phyloP scores from a whole-genome alignment of 2,113 vertebrate species.

The Marcusenius ussheri region DNA sequence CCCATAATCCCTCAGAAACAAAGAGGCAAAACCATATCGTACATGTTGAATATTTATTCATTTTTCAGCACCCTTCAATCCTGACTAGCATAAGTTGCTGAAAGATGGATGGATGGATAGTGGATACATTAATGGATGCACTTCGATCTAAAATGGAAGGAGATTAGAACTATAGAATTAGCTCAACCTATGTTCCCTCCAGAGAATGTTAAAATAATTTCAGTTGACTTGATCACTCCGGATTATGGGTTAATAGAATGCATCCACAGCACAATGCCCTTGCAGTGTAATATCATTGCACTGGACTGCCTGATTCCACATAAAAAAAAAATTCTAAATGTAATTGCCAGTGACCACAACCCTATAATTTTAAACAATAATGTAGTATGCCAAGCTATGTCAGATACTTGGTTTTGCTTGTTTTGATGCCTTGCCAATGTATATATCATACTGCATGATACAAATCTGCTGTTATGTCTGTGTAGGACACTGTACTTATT shows the following conservation, averaged over 20 bases:
- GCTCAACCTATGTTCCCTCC: neutral
- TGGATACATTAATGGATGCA: neutral
- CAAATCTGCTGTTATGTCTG: neutral
- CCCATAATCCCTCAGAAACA: neutral
- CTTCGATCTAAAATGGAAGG: neutral
- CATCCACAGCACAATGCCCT: neutral
- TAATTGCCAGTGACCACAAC: neutral
- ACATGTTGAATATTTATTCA: neutral
- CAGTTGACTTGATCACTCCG: neutral
- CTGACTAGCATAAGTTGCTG: neutral
- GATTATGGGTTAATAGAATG: neutral
- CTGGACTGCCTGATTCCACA: neutral
- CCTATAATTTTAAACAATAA: neutral
- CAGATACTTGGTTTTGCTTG: neutral
- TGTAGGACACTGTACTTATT: neutral
- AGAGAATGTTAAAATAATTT: neutral
- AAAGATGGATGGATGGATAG: neutral
- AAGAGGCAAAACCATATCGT: neutral
- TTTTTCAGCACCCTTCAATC: neutral
- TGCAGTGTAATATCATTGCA: neutral
- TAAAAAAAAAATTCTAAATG: neutral
- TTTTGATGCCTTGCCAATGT: neutral
- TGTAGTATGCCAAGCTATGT: neutral
- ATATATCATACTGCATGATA: neutral
- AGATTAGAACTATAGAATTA: neutral